Evolutionary conservation across 2,113 vertebrate genomes (phyloP).

Genomic region (Genyomyrus donnyi): DNA sequence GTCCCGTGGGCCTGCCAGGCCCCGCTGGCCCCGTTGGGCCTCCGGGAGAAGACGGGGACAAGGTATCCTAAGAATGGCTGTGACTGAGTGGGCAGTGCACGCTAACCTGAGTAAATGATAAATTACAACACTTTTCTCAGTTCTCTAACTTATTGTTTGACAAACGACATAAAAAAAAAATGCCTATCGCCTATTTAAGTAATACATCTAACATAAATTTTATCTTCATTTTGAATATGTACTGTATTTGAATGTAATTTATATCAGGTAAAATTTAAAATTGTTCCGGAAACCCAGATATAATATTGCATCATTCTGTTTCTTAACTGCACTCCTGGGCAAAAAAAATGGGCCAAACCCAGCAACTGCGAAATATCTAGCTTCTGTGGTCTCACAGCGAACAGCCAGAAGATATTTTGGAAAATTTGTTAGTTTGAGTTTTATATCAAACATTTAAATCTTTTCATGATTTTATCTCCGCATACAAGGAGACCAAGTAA

Average conservation of each 20-base stretch:
- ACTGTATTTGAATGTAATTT: neutral
- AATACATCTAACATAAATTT: neutral
- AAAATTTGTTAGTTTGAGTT: neutral
- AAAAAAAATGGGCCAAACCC: neutral
- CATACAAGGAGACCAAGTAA: neutral
- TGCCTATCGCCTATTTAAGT: neutral
- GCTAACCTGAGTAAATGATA: neutral
- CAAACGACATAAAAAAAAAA: neutral
- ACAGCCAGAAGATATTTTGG: neutral
- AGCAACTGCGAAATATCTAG: neutral
- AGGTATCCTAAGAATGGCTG: slow-evolving; percentile 59
- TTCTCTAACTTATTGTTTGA: neutral
- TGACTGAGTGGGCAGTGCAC: neutral
- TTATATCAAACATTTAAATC: neutral
- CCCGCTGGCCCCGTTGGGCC: slow-evolving; percentile 89
- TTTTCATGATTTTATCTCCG: neutral
- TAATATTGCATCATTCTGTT: neutral
- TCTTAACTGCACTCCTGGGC: neutral
- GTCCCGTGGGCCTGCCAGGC: slow-evolving; percentile 89
- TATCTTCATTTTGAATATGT: neutral
- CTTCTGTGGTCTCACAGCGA: neutral
- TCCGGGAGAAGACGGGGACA: slow-evolving; percentile 94
- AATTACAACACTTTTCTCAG: neutral
- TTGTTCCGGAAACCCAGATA: neutral
- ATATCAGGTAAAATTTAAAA: neutral